Conservation (phyloP, 2,888 invertebrate species). For the Limnephilus rhombicus region DNA sequence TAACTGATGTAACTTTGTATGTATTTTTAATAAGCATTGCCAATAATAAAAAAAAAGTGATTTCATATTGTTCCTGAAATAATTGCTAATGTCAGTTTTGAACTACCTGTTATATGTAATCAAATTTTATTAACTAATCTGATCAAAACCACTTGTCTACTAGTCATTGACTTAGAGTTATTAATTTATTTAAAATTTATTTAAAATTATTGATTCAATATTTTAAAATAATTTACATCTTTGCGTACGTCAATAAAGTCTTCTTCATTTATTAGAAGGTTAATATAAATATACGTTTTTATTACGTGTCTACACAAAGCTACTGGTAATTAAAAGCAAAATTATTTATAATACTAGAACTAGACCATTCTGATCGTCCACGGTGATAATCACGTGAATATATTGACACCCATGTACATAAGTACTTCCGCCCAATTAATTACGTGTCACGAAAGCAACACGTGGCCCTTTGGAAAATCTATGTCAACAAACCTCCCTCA, state of each 20-base stretch:
- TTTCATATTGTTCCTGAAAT: too few relatives aligned
- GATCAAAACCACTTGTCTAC: not conserved
- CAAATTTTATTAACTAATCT: not conserved
- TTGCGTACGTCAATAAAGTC: not conserved
- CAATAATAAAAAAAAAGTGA: too few relatives aligned
- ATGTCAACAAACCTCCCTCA: not conserved
- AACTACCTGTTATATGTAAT: not conserved
- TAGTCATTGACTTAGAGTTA: too few relatives aligned
- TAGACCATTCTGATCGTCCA: not conserved
- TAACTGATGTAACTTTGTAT: too few relatives aligned
- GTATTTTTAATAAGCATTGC: too few relatives aligned
- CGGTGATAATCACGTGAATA: not conserved
- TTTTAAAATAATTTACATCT: too few relatives aligned
- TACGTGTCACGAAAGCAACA: slow-evolving; percentile 31
- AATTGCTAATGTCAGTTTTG: too few relatives aligned
- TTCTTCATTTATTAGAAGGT: too few relatives aligned
- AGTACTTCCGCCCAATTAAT: slow-evolving; percentile 22
- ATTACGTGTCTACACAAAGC: not conserved
- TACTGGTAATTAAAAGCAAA: not conserved
- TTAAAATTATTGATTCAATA: too few relatives aligned
- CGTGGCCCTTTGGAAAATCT: slow-evolving; percentile 18
- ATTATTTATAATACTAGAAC: not conserved
- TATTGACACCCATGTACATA: not conserved
- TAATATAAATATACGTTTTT: too few relatives aligned
- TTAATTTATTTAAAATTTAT: too few relatives aligned